A percentile compares a stretch with the other conserved stretches of the same genome.
These are phyloP conservation scores for Probaryconus sp. DNA, from an alignment of 1,140 invertebrate genomes.

Conservation along the genomic window DNA sequence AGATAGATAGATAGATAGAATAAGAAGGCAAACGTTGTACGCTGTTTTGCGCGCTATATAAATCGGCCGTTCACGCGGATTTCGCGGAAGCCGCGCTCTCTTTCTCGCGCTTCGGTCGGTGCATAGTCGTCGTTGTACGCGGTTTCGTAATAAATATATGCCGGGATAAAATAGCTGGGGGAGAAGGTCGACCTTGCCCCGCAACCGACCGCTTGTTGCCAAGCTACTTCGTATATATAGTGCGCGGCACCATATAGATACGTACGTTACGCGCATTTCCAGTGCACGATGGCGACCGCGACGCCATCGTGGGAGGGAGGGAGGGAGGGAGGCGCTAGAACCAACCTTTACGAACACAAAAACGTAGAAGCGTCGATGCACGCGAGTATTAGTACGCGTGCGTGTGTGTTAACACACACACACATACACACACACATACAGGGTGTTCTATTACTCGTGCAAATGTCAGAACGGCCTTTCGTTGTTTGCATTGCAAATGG, in stretches of 20 bases:
- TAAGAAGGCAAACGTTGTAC: too few species aligned
- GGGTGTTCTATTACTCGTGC: too few species aligned
- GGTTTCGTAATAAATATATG: slow-evolving; percentile 76
- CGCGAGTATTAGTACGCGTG: too few species aligned
- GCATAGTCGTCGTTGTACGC: slow-evolving; percentile 48
- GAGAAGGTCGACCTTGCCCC: slow-evolving; percentile 76
- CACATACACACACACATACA: neutral
- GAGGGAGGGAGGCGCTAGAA: too few species aligned
- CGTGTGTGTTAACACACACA: neutral
- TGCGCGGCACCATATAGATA: slow-evolving; percentile 44
- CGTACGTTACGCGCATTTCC: slow-evolving; percentile 44
- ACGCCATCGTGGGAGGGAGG: slow-evolving; percentile 8
- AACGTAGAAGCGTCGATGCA: too few species aligned
- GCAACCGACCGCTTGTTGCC: slow-evolving; percentile 76
- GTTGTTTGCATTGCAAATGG: too few species aligned
- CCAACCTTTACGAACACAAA: too few species aligned
- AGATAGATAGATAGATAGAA: too few species aligned
- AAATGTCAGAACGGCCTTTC: too few species aligned
- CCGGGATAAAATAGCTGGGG: slow-evolving; percentile 72
- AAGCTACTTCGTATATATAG: slow-evolving; percentile 75
- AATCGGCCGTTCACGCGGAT: too few species aligned
- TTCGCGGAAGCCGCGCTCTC: slow-evolving; percentile 41
- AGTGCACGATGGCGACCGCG: slow-evolving; percentile 24
- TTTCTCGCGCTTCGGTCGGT: slow-evolving; percentile 21
- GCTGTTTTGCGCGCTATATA: too few species aligned